Conservation (phyloP, 2,113 vertebrate genomes). For the Equus quagga region DNA sequence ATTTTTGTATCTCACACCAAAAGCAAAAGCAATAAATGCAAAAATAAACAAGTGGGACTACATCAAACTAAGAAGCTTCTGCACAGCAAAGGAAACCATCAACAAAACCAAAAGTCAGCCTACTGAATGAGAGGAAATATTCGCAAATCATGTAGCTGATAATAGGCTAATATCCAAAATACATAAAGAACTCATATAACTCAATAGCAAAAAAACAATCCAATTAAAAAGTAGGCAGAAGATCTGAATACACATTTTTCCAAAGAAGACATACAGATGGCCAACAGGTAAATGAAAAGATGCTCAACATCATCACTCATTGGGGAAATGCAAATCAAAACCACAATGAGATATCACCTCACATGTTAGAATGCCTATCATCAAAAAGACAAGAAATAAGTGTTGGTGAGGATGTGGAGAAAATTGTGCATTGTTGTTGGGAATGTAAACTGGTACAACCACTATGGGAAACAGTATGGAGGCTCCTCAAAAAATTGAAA, state of each 20-base stretch:
- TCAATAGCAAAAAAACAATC: neutral
- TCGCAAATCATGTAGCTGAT: neutral
- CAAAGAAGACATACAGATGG: neutral
- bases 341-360: too few relatives aligned
- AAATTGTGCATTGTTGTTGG: too few relatives aligned
- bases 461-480: too few relatives aligned
- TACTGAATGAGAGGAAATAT: neutral
- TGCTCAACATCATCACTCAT: neutral
- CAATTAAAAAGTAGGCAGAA: neutral
- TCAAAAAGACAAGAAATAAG: neutral
- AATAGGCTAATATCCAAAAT: neutral
- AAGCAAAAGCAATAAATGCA: neutral
- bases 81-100: too few relatives aligned
- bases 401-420: too few relatives aligned
- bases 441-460: too few relatives aligned
- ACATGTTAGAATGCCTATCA: too few relatives aligned
- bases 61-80: neutral
- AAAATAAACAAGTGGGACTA: neutral
- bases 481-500: too few relatives aligned
- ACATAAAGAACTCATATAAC: neutral
- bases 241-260: neutral
- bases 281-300: neutral
- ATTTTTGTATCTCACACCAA: neutral
- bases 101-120: neutral
- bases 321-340: neutral